phyloP scores from a whole-genome alignment of 2,113 vertebrate species.

The Cettia cetti region DNA sequence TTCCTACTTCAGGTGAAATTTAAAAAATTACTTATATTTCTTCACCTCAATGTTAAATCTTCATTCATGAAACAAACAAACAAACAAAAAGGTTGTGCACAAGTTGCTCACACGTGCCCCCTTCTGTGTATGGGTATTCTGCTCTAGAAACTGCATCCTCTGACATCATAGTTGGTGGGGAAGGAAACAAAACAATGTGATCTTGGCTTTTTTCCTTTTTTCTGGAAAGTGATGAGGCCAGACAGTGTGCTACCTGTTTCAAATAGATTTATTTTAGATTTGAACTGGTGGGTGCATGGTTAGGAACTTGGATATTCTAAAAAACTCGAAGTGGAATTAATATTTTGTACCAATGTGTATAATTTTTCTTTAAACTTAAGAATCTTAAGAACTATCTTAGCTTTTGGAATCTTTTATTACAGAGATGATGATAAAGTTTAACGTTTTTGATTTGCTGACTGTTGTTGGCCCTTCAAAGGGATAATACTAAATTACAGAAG shows the following conservation, averaged over 20 bases:
- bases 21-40: not conserved
- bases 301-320: not conserved
- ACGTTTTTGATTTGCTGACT: not conserved
- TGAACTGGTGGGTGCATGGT: not conserved
- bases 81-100: not conserved
- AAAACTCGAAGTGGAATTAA: not conserved
- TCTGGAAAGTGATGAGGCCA: not conserved
- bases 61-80: not conserved
- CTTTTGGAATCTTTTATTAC: not conserved
- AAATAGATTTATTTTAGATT: not conserved
- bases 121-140: not conserved
- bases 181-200: not conserved
- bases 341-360: not conserved
- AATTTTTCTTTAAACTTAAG: not conserved
- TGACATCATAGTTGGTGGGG: not conserved
- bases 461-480: not conserved
- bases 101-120: accelerated
- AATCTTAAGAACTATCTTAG: not conserved
- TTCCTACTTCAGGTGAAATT: not conserved
- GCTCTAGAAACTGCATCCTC: not conserved
- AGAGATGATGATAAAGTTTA: not conserved
- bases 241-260: not conserved
- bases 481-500: not conserved
- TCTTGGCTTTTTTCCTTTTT: not conserved
- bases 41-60: not conserved